These are phyloP conservation scores for Lepus townsendii DNA, from an alignment of 2,797 vertebrate genomes.

Conservation along the genomic window DNA sequence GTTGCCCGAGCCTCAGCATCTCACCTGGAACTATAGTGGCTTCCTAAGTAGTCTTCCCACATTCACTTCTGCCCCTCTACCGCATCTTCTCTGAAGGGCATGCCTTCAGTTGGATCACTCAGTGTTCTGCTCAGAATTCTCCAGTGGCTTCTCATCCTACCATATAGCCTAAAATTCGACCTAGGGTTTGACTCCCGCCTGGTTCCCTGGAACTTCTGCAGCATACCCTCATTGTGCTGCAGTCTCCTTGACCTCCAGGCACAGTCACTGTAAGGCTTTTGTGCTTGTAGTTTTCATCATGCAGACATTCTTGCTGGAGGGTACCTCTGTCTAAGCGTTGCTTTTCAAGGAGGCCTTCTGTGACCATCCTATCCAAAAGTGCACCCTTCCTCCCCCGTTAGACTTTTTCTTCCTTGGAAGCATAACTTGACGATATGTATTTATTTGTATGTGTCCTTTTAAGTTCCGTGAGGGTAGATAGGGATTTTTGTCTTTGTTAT, in stretches of 20 bases:
- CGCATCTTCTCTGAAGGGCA: not conserved
- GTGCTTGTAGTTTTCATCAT: not conserved
- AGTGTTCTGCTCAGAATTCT: not conserved
- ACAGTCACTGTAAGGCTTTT: not conserved
- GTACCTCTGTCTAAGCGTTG: not conserved
- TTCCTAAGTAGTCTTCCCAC: not conserved
- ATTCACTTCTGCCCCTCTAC: not conserved
- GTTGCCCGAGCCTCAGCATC: not conserved
- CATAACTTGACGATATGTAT: not conserved
- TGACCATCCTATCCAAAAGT: not conserved
- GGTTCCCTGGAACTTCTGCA: not conserved
- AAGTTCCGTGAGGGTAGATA: not conserved
- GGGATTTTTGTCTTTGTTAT: conserved; percentile 18
- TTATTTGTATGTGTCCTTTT: not conserved
- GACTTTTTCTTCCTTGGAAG: not conserved
- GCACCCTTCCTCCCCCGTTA: not conserved
- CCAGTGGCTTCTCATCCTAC: not conserved
- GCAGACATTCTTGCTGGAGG: not conserved
- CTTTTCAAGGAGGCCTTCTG: not conserved
- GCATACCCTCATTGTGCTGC: not conserved
- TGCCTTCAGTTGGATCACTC: not conserved
- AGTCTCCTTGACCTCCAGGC: not conserved
- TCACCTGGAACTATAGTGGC: not conserved
- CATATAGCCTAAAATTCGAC: not conserved
- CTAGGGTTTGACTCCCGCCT: not conserved